Percentiles rank a stretch among this genome's conserved stretches.
phyloP scores from a whole-genome alignment of 2,113 vertebrate genomes.

The Dicaeum eximium region DNA sequence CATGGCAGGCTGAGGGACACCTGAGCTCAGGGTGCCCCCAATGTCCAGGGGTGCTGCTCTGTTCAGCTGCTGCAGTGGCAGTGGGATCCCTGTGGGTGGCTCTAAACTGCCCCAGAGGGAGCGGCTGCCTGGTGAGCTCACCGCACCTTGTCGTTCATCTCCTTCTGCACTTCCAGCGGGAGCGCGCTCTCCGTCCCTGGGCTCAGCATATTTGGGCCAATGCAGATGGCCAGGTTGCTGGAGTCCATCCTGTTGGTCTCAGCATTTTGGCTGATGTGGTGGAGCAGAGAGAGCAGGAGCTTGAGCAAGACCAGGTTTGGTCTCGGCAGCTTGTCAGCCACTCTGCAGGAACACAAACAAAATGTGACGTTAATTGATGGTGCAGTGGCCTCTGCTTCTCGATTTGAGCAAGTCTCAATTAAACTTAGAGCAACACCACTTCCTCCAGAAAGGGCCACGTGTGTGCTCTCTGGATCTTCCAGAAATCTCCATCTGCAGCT shows the following conservation, averaged over 20 bases:
- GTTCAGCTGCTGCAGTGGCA: neutral
- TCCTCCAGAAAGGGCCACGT: conserved; percentile 34
- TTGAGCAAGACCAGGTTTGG: conserved; percentile 72
- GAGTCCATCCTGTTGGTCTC: conserved; percentile 87
- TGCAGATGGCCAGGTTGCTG: conserved; percentile 87
- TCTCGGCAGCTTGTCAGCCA: conserved; percentile 76
- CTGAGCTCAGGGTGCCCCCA: neutral
- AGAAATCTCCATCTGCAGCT: conserved; percentile 19
- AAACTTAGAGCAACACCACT: neutral
- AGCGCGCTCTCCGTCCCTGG: conserved; percentile 30
- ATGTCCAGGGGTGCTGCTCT: neutral
- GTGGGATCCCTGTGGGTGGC: neutral
- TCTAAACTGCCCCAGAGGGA: neutral
- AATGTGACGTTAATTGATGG: neutral
- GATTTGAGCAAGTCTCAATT: neutral
- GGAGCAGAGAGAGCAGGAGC: conserved; percentile 79
- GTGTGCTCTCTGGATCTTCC: neutral
- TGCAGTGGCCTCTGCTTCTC: neutral
- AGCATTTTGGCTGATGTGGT: conserved; percentile 77
- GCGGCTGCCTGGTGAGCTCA: neutral
- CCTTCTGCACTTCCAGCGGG: conserved; percentile 74
- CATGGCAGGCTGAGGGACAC: neutral
- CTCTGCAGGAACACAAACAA: conserved; percentile 67
- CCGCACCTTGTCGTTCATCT: conserved; percentile 76
- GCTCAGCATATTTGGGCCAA: conserved; percentile 86